A percentile compares a stretch with the other conserved stretches of the same genome.
Evolutionary conservation across 2,113 vertebrate species (phyloP).

Genomic region (Cromileptes altivelis): DNA sequence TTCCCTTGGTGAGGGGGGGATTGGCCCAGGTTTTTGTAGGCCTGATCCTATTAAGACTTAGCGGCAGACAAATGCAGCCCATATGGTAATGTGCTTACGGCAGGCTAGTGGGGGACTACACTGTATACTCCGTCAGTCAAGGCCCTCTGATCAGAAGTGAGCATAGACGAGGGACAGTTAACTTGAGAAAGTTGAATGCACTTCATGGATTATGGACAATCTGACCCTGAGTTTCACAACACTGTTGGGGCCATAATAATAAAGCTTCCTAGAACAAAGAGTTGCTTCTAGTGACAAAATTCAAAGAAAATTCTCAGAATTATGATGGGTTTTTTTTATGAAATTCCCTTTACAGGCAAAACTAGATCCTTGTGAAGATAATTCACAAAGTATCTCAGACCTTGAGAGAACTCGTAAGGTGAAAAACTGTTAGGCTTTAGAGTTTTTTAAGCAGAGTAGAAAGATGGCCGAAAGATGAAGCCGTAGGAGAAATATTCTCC

Average conservation of each 20-base stretch:
- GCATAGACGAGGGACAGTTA: slow-evolving; percentile 17
- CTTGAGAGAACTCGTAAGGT: too few species aligned
- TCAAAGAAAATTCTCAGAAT: too few species aligned
- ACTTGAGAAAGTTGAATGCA: slow-evolving; percentile 30
- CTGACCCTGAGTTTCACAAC: slow-evolving; percentile 18
- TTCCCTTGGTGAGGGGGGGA: slow-evolving; percentile 39
- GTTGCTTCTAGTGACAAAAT: too few species aligned
- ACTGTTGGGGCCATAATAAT: background rate
- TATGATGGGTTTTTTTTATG: too few species aligned
- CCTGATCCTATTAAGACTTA: slow-evolving; percentile 78
- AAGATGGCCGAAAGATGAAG: too few species aligned
- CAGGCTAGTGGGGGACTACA: slow-evolving; percentile 41
- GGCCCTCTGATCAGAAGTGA: slow-evolving; percentile 47
- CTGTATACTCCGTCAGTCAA: slow-evolving; percentile 38
- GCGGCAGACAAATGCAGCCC: slow-evolving; percentile 66
- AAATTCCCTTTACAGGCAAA: too few species aligned
- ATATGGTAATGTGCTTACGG: slow-evolving; percentile 79
- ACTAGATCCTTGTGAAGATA: too few species aligned
- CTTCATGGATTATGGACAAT: slow-evolving; percentile 10
- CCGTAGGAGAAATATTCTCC: too few species aligned
- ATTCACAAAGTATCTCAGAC: too few species aligned
- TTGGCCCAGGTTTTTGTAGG: slow-evolving; percentile 60
- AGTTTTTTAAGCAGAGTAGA: too few species aligned
- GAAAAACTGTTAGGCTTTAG: too few species aligned
- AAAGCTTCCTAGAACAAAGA: too few species aligned